Percentiles rank a stretch among this genome's conserved stretches.
These are phyloP conservation scores for Halichoeres trimaculatus DNA, from an alignment of 2,113 vertebrate species.

Conservation along the genomic window DNA sequence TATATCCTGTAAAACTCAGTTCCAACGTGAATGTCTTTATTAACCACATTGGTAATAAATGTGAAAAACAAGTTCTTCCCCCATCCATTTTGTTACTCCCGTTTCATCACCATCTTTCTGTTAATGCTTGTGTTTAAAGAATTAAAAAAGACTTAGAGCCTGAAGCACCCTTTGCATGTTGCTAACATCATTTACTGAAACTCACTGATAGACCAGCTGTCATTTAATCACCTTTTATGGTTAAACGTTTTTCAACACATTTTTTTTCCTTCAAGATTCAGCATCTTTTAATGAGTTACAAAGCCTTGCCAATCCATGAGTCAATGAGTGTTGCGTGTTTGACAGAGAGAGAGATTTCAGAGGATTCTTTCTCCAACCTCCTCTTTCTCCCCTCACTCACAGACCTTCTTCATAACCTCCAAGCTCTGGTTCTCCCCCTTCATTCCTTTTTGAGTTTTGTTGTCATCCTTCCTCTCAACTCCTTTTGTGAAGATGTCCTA, in stretches of 20 bases:
- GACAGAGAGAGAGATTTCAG: slow-evolving; percentile 5
- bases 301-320: background rate
- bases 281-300: background rate
- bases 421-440: slow-evolving; percentile 28
- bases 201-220: slow-evolving; percentile 27
- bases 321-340: slow-evolving; percentile 5
- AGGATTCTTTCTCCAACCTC: slow-evolving; percentile 35
- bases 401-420: slow-evolving; percentile 18
- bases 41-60: slow-evolving; percentile 53
- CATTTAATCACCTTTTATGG: slow-evolving; percentile 43
- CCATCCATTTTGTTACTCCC: background rate
- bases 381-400: slow-evolving; percentile 46
- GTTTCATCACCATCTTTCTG: background rate
- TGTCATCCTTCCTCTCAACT: slow-evolving; percentile 16
- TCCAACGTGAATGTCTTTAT: slow-evolving; percentile 66
- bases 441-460: slow-evolving; percentile 39
- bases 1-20: slow-evolving; percentile 67
- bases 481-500: slow-evolving; percentile 36
- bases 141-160: background rate
- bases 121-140: slow-evolving; percentile 9
- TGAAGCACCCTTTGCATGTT: background rate
- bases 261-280: background rate
- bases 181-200: slow-evolving; percentile 31
- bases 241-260: slow-evolving; percentile 18
- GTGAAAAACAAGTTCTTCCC: background rate